Conservation (phyloP, 1,140 invertebrate genomes). For the Drosophila rufa region DNA sequence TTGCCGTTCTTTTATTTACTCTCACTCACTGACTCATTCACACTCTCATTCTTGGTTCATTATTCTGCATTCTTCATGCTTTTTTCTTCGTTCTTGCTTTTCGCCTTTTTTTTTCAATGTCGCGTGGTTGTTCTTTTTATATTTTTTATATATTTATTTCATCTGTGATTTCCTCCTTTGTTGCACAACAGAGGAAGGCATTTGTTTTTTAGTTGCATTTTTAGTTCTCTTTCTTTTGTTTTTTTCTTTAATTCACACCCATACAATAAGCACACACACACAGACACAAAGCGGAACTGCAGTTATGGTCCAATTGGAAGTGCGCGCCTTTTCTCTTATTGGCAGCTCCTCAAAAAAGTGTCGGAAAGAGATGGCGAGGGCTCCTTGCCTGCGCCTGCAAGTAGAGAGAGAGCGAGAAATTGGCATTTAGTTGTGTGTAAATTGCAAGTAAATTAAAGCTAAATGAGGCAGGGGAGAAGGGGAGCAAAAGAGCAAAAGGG, state of each 20-base stretch:
- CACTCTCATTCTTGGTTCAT: slow-evolving; percentile 8
- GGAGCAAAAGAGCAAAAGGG: not conserved
- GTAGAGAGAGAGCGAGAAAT: slow-evolving; percentile 20
- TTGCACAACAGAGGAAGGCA: slow-evolving; percentile 27
- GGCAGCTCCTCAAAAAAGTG: slow-evolving; percentile 38
- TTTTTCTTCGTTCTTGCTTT: not conserved
- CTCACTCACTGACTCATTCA: slow-evolving; percentile 15
- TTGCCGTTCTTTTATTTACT: not conserved
- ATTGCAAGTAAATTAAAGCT: slow-evolving; percentile 36
- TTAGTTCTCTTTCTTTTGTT: not conserved
- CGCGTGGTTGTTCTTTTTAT: slow-evolving; percentile 2
- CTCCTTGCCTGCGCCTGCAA: slow-evolving; percentile 15
- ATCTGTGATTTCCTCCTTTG: slow-evolving; percentile 1
- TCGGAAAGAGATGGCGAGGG: slow-evolving; percentile 9
- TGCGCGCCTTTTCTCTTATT: slow-evolving; percentile 31
- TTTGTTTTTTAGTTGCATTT: slow-evolving; percentile 14
- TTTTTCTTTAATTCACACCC: not conserved
- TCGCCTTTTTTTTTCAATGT: slow-evolving; percentile 17
- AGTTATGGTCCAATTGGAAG: slow-evolving; percentile 20
- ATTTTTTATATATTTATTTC: slow-evolving; percentile 1
- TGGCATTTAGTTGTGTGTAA: slow-evolving; percentile 36
- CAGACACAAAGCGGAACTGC: slow-evolving; percentile 9
- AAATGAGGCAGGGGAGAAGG: slow-evolving; percentile 7
- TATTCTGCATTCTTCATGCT: not conserved
- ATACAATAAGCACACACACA: not conserved